Evolutionary conservation across 2,888 invertebrate genomes (phyloP).

Genomic region (Apodemia duryi): DNA sequence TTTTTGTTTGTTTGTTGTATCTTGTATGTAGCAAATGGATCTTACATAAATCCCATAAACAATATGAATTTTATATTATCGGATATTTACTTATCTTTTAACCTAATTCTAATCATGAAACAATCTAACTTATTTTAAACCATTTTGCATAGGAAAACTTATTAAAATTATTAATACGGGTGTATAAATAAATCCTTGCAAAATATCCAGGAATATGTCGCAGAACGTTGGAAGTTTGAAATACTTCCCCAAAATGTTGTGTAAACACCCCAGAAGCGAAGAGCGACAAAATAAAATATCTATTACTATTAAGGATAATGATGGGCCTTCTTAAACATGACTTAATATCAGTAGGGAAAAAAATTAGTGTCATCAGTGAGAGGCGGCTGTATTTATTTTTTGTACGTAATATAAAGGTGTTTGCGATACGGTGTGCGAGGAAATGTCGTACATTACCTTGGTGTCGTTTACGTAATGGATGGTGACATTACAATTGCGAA

Average conservation of each 20-base stretch:
- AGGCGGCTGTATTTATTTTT: slow-evolving; percentile 41
- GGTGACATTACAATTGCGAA: slow-evolving; percentile 39
- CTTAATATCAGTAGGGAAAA: slow-evolving; percentile 78
- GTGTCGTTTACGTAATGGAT: slow-evolving; percentile 33
- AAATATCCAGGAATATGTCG: not conserved
- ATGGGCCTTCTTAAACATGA: slow-evolving; percentile 77
- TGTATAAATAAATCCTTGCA: no score
- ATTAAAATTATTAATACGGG: no score
- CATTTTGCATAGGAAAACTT: no score
- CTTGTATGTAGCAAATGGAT: no score
- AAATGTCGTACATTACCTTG: slow-evolving; percentile 23
- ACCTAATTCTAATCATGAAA: no score
- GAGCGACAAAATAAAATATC: slow-evolving; percentile 78
- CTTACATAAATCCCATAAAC: no score
- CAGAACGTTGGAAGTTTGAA: slow-evolving; percentile 28
- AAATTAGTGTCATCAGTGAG: slow-evolving; percentile 71
- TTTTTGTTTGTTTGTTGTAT: no score
- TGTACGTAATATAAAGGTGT: slow-evolving; percentile 37
- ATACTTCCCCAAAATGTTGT: slow-evolving; percentile 52
- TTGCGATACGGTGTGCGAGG: slow-evolving; percentile 37
- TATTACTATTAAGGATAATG: slow-evolving; percentile 80
- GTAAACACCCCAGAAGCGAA: slow-evolving; percentile 68
- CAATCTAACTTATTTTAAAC: no score
- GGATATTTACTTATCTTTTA: no score
- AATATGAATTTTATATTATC: no score